Conservation (phyloP, 2,797 vertebrate genomes). For the Balearica regulorum region DNA sequence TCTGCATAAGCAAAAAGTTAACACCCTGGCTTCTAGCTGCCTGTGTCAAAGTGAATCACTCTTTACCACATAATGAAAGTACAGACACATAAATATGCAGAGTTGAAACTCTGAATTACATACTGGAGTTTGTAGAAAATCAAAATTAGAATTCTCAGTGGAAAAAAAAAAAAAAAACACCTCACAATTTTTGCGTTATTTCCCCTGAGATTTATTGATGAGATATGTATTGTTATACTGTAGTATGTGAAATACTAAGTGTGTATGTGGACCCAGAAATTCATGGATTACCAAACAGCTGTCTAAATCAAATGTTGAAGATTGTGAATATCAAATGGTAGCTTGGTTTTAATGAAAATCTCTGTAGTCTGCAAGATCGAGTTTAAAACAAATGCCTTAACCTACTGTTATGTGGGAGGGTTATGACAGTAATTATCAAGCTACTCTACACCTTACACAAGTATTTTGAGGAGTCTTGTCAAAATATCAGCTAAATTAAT, state of each 20-base stretch:
- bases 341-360: background rate
- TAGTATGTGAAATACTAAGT: background rate
- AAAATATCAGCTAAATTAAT: conserved; percentile 16
- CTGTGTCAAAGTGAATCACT: background rate
- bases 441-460: background rate
- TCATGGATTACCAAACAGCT: background rate
- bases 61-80: background rate
- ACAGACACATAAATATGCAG: background rate
- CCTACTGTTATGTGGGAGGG: background rate
- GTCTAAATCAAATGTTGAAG: background rate
- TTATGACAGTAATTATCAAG: conserved; percentile 16
- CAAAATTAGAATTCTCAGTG: background rate
- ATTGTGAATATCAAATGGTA: background rate
- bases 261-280: background rate
- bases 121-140: background rate
- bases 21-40: background rate
- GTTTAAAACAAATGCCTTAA: conserved; percentile 25
- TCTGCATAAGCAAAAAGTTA: background rate
- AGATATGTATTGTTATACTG: background rate
- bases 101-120: background rate
- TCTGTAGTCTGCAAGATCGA: background rate
- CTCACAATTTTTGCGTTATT: background rate
- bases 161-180: background rate
- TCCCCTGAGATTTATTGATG: background rate
- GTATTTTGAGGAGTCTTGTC: conserved; percentile 24